Percentiles rank a stretch among this genome's conserved stretches.
phyloP scores from a whole-genome alignment of 2,113 vertebrate species.

The Phrynosoma blainvillii region DNA sequence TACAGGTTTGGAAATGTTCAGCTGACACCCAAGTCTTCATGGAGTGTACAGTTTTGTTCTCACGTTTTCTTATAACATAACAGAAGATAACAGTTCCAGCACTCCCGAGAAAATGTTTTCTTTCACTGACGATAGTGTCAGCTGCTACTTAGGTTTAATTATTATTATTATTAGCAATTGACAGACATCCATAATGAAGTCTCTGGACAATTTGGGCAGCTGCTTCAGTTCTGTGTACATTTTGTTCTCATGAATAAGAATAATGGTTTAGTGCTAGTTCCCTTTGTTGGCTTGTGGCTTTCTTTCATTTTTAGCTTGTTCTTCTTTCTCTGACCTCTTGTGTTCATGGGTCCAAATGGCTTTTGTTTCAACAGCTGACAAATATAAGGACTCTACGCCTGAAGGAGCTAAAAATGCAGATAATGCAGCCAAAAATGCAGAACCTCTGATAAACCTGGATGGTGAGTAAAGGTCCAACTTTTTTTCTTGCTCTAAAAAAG shows the following conservation, averaged over 20 bases:
- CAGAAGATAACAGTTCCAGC: background rate
- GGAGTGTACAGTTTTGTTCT: background rate
- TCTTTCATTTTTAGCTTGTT: background rate
- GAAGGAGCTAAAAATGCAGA: conserved; percentile 78
- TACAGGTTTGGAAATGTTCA: background rate
- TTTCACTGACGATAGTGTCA: background rate
- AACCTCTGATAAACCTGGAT: conserved; percentile 92
- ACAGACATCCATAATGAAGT: background rate
- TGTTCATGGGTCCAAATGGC: conserved; percentile 11
- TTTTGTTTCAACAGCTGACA: conserved; percentile 84
- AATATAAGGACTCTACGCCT: conserved; percentile 89
- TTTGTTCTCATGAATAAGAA: background rate
- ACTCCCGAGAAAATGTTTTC: background rate
- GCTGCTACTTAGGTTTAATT: background rate
- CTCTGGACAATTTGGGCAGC: background rate
- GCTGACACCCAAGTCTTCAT: background rate
- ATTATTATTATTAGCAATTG: background rate
- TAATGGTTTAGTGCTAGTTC: background rate
- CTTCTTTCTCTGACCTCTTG: background rate
- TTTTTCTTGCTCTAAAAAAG: conserved; percentile 36
- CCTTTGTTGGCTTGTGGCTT: background rate
- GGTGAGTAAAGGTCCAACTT: conserved; percentile 75
- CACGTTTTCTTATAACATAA: background rate
- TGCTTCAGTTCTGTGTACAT: conserved; percentile 5
- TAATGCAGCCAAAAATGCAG: conserved; percentile 81